Conservation (phyloP, 2,888 invertebrate species). For the Zygaena filipendulae region DNA sequence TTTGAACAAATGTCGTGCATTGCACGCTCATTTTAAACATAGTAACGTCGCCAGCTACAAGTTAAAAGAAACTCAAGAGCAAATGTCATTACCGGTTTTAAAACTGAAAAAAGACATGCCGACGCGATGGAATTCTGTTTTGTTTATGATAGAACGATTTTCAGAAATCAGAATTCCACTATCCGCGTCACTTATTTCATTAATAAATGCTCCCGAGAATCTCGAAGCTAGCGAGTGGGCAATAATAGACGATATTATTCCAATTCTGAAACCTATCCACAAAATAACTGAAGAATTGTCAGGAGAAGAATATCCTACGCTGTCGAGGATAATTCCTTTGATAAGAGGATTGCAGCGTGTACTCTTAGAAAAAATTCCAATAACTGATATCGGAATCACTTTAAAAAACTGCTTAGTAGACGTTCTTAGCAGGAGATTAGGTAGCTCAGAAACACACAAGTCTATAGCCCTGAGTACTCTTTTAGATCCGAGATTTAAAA, state of each 20-base stretch:
- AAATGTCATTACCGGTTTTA: slow-evolving; percentile 2
- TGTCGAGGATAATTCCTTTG: slow-evolving; percentile 4
- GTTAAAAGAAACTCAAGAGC: slow-evolving; percentile 7
- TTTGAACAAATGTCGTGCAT: too few relatives aligned
- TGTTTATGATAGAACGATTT: slow-evolving; percentile 5
- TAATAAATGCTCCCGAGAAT: slow-evolving; percentile 2
- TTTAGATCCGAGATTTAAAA: slow-evolving; percentile 2
- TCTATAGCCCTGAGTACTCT: slow-evolving; percentile 1
- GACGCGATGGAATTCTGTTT: slow-evolving; percentile 9
- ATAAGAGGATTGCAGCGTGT: slow-evolving; percentile 2
- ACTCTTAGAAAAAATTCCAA: slow-evolving; percentile 1
- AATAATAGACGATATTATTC: slow-evolving; percentile 1
- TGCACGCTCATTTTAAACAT: slow-evolving; percentile 6
- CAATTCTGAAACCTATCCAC: slow-evolving; percentile 4
- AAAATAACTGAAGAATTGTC: slow-evolving; percentile 5
- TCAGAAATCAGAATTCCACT: slow-evolving; percentile 1
- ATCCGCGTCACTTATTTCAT: background rate
- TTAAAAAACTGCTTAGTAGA: slow-evolving; percentile 3
- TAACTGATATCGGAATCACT: slow-evolving; percentile 1
- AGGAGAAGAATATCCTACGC: slow-evolving; percentile 3
- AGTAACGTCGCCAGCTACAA: slow-evolving; percentile 5
- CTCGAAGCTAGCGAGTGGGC: slow-evolving; percentile 2
- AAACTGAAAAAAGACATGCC: slow-evolving; percentile 7
- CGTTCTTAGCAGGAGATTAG: too few relatives aligned
- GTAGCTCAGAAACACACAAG: slow-evolving; percentile 2